phyloP scores from a whole-genome alignment of 2,113 vertebrate genomes.

The Tichodroma muraria region DNA sequence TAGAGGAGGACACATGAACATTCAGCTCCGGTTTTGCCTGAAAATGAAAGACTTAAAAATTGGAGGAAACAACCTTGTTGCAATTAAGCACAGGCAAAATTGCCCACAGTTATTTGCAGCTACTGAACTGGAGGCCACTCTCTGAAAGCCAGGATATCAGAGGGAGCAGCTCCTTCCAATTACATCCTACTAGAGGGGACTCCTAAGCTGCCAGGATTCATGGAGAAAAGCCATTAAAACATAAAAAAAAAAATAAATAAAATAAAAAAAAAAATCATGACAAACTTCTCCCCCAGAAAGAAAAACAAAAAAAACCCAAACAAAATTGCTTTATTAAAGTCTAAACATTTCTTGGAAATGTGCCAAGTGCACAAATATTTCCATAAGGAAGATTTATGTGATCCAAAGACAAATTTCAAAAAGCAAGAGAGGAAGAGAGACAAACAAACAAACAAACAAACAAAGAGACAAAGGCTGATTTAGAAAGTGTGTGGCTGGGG shows the following conservation, averaged over 20 bases:
- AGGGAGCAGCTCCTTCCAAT: slow-evolving; percentile 29
- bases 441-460: background rate
- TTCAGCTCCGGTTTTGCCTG: background rate
- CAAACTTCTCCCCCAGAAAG: background rate
- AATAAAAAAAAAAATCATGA: background rate
- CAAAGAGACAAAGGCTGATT: background rate
- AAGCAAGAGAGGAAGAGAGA: background rate
- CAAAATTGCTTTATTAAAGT: background rate
- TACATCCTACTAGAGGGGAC: slow-evolving; percentile 43
- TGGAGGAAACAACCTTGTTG: background rate
- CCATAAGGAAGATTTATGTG: background rate
- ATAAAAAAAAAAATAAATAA: background rate
- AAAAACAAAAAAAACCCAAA: background rate
- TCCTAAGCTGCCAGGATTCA: slow-evolving; percentile 9
- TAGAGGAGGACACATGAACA: background rate
- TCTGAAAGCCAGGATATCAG: slow-evolving; percentile 30
- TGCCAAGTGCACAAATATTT: slow-evolving; percentile 20
- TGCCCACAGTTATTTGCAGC: slow-evolving; percentile 28
- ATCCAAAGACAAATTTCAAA: slow-evolving; percentile 32
- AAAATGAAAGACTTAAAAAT: slow-evolving; percentile 7
- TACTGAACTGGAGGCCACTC: slow-evolving; percentile 19
- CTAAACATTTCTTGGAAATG: background rate
- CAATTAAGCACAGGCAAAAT: slow-evolving; percentile 20
- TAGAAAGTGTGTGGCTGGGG: accelerated
- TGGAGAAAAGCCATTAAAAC: slow-evolving; percentile 1